These are phyloP conservation scores for Conus betulinus DNA, from an alignment of 1,140 invertebrate species.

Conservation along the genomic window DNA sequence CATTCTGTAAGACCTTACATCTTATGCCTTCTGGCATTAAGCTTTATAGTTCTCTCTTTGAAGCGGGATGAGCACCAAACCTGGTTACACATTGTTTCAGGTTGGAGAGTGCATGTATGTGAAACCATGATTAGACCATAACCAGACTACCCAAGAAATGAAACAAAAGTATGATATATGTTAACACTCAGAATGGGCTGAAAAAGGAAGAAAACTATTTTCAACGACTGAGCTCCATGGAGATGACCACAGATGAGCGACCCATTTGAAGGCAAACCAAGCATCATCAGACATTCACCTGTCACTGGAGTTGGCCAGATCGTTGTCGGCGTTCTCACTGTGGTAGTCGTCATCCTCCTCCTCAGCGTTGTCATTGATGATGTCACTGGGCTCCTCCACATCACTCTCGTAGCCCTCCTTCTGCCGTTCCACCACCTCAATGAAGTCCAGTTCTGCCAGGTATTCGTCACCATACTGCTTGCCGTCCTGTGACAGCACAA, in stretches of 20 bases:
- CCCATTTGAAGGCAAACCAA: too few species aligned
- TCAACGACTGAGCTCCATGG: background rate
- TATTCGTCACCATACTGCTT: constrained; percentile 95
- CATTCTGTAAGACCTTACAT: too few species aligned
- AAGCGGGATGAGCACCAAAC: too few species aligned
- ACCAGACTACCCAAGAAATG: too few species aligned
- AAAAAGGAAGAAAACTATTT: background rate
- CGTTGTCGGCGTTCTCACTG: background rate
- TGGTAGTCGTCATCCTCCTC: constrained; percentile 42
- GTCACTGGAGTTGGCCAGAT: constrained; percentile 15
- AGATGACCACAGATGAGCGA: too few species aligned
- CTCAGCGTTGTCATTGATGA: constrained; percentile 10
- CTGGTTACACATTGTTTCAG: too few species aligned
- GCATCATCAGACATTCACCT: background rate
- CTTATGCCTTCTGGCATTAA: too few species aligned
- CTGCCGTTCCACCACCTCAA: constrained; percentile 91
- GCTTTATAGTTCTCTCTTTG: too few species aligned
- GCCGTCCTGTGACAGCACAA: constrained; percentile 77
- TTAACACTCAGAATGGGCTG: background rate
- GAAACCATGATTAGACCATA: too few species aligned
- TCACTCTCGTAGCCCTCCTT: constrained; percentile 83
- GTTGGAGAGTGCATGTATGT: too few species aligned
- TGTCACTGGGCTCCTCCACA: constrained; percentile 56
- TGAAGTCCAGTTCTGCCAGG: constrained; percentile 96
- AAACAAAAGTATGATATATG: background rate